Percentiles rank a stretch among this genome's conserved stretches.
These are phyloP conservation scores for Drosophila saltans DNA, from an alignment of 1,140 invertebrate genomes.

Conservation along the genomic window DNA sequence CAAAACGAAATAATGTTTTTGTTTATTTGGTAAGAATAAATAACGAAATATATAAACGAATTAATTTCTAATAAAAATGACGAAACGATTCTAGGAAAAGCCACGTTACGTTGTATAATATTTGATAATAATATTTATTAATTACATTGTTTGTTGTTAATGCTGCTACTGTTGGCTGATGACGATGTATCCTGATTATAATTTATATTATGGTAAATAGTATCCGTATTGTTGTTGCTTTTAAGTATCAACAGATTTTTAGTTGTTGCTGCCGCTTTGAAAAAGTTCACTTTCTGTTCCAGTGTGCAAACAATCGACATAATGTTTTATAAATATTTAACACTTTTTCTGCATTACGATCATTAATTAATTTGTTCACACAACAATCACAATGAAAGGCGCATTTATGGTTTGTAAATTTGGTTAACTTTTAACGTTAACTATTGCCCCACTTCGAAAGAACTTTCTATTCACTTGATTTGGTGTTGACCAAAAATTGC, in stretches of 20 bases:
- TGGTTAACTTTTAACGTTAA: background rate
- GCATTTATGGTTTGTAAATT: slow-evolving; percentile 1
- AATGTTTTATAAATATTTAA: slow-evolving; percentile 53
- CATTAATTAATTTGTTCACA: slow-evolving; percentile 15
- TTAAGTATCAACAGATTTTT: slow-evolving; percentile 73
- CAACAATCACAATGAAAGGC: background rate
- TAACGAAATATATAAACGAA: too few species aligned
- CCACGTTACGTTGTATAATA: background rate
- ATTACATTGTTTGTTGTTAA: slow-evolving; percentile 63
- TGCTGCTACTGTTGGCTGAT: slow-evolving; percentile 33
- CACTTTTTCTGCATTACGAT: slow-evolving; percentile 20
- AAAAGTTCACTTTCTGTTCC: slow-evolving; percentile 75
- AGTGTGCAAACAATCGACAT: slow-evolving; percentile 80
- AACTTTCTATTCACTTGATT: slow-evolving; percentile 31
- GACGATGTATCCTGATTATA: slow-evolving; percentile 39
- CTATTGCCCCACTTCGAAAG: slow-evolving; percentile 36
- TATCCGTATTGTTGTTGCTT: slow-evolving; percentile 57
- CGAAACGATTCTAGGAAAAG: too few species aligned
- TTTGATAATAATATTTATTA: slow-evolving; percentile 29
- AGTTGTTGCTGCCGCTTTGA: slow-evolving; percentile 65
- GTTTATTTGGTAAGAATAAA: too few species aligned
- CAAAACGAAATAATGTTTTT: too few species aligned
- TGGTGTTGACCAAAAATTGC: slow-evolving; percentile 48
- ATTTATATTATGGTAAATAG: slow-evolving; percentile 35
- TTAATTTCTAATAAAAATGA: too few species aligned